phyloP scores from a whole-genome alignment of 2,888 invertebrate species.

The Caenorhabditis japonica region DNA sequence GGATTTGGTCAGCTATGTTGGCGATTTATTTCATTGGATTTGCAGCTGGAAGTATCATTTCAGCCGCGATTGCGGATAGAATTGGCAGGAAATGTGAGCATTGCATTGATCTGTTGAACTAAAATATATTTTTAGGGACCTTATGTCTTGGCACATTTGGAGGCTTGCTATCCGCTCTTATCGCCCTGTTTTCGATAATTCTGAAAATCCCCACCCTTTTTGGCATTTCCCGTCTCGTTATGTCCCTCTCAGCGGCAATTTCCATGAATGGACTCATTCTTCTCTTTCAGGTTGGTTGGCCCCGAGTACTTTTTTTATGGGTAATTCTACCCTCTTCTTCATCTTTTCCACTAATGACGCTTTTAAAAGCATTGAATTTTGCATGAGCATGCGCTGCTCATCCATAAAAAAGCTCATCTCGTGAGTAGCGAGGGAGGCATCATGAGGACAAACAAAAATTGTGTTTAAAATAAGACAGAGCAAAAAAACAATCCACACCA shows the following conservation, averaged over 20 bases:
- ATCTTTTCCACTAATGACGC: constrained; percentile 42
- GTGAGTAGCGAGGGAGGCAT: constrained; percentile 11
- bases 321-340: constrained; percentile 13
- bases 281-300: constrained; percentile 64
- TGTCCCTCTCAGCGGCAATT: constrained; percentile 67
- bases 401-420: constrained; percentile 35
- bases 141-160: constrained; percentile 57
- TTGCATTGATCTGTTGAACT: no score
- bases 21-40: constrained; percentile 72
- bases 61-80: constrained; percentile 66
- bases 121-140: constrained; percentile 53
- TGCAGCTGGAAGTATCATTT: constrained; percentile 64
- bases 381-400: constrained; percentile 7
- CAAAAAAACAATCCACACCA: no score
- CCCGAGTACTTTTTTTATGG: not conserved
- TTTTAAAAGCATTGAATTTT: not conserved
- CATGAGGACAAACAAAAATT: constrained; percentile 33
- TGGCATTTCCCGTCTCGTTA: constrained; percentile 62
- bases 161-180: constrained; percentile 53
- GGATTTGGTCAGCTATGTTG: constrained; percentile 70
- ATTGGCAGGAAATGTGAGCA: constrained; percentile 71
- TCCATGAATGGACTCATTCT: constrained; percentile 72
- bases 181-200: constrained; percentile 55
- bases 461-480: no score
- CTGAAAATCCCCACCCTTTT: constrained; percentile 56